These are phyloP conservation scores for Cristatella mucedo DNA, from an alignment of 2,888 invertebrate genomes.

Conservation along the genomic window DNA sequence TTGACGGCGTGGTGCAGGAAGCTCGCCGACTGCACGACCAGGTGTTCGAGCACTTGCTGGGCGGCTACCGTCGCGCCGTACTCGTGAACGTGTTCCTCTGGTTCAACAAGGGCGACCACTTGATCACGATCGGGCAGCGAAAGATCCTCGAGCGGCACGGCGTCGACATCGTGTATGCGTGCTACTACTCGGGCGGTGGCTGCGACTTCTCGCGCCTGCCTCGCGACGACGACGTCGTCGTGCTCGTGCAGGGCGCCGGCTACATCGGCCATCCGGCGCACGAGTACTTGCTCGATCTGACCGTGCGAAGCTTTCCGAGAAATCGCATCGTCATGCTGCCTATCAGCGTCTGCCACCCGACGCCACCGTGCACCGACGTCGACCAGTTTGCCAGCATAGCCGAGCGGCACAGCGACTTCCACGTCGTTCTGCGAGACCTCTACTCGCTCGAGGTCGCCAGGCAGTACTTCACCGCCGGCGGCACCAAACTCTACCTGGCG, in stretches of 20 bases:
- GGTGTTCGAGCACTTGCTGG: constrained; percentile 3
- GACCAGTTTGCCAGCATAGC: constrained; percentile 5
- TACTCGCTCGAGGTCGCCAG: constrained; percentile 2
- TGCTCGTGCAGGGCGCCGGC: constrained; percentile 9
- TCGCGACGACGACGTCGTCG: not conserved
- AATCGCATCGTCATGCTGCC: constrained; percentile 6
- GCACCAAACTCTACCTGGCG: constrained; percentile 1
- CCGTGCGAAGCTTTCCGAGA: constrained; percentile 6
- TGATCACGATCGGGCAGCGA: constrained; percentile 9
- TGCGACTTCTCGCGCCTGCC: constrained; percentile 4
- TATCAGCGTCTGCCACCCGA: constrained; percentile 8
- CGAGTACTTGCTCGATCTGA: not conserved
- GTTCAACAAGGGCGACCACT: constrained; percentile 10
- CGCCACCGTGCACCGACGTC: constrained; percentile 7
- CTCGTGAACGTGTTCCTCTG: constrained; percentile 9
- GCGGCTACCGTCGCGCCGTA: constrained; percentile 5
- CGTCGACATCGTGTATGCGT: constrained; percentile 4
- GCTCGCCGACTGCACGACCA: not conserved
- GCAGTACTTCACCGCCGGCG: constrained; percentile 6
- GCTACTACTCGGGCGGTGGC: constrained; percentile 7
- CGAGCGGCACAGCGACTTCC: constrained; percentile 1
- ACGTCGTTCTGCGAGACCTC: constrained; percentile 4
- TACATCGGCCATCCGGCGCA: constrained; percentile 11
- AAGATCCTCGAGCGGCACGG: constrained; percentile 5
- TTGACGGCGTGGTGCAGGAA: constrained; percentile 1